Percentiles rank a stretch among this genome's conserved stretches.
Conservation (phyloP, 2,797 vertebrate genomes). For the Fistularia commersonii region DNA sequence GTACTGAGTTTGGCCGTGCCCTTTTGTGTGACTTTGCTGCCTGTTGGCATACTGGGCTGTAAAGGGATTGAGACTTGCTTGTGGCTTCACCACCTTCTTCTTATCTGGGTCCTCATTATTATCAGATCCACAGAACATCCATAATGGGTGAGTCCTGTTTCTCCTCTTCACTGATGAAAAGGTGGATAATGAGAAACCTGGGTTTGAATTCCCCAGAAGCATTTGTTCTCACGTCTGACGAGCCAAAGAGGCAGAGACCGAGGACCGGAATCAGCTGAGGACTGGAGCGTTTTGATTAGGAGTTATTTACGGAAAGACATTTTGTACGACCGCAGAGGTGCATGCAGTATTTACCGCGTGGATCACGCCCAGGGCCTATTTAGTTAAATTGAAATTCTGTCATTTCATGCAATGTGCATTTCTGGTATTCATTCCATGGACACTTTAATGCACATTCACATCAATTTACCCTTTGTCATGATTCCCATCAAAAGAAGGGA, state of each 20-base stretch:
- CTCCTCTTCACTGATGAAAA: slow-evolving; percentile 1
- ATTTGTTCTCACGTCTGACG: background rate
- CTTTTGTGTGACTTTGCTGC: slow-evolving; percentile 1
- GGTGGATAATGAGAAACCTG: background rate
- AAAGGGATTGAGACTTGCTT: background rate
- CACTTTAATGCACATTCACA: no score
- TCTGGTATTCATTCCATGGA: no score
- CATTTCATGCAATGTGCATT: no score
- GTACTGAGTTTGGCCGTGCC: background rate
- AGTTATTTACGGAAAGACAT: no score
- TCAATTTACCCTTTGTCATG: no score
- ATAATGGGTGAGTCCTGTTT: background rate
- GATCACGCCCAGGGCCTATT: no score
- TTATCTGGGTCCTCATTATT: slow-evolving; percentile 7
- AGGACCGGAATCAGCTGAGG: background rate
- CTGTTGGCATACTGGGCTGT: background rate
- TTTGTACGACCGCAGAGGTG: no score
- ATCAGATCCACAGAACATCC: background rate
- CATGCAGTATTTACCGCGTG: no score
- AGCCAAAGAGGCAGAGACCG: background rate
- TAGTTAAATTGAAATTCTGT: no score
- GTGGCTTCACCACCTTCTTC: background rate
- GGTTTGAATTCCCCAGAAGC: background rate
- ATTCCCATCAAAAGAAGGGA: no score
- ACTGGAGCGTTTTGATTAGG: background rate